Conservation (phyloP, 2,113 vertebrate species). For the Hirundichthys speculiger region DNA sequence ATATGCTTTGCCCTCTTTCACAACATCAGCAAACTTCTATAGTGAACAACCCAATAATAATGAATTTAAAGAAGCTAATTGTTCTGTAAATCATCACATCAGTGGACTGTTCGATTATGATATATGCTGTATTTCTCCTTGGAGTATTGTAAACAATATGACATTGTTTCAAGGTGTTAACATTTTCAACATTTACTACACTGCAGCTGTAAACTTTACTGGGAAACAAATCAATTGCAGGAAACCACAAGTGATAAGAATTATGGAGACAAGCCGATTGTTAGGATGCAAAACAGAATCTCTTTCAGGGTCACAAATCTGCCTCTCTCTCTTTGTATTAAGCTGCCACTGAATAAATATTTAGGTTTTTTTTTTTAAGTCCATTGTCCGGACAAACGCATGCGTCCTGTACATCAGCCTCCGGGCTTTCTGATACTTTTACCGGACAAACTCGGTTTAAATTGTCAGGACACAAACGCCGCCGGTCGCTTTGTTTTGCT, state of each 20-base stretch:
- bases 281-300: slow-evolving; percentile 43
- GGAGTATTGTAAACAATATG: no score
- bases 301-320: slow-evolving; percentile 46
- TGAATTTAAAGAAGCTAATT: no score
- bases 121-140: no score
- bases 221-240: slow-evolving; percentile 54
- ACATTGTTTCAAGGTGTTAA: no score
- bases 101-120: no score
- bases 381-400: slow-evolving; percentile 35
- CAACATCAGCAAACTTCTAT: no score
- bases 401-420: no score
- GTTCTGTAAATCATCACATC: no score
- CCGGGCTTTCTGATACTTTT: not conserved
- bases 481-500: not conserved
- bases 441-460: not conserved
- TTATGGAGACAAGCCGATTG: slow-evolving; percentile 51
- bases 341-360: slow-evolving; percentile 62
- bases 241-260: slow-evolving; percentile 53
- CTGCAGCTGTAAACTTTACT: slow-evolving; percentile 48
- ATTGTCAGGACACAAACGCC: not conserved
- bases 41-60: no score
- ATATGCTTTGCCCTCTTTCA: no score
- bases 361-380: slow-evolving; percentile 42
- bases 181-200: slow-evolving; percentile 20
- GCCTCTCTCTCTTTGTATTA: slow-evolving; percentile 43